Evolutionary conservation across 2,888 invertebrate genomes (phyloP).

Genomic region (Clunio marinus): DNA sequence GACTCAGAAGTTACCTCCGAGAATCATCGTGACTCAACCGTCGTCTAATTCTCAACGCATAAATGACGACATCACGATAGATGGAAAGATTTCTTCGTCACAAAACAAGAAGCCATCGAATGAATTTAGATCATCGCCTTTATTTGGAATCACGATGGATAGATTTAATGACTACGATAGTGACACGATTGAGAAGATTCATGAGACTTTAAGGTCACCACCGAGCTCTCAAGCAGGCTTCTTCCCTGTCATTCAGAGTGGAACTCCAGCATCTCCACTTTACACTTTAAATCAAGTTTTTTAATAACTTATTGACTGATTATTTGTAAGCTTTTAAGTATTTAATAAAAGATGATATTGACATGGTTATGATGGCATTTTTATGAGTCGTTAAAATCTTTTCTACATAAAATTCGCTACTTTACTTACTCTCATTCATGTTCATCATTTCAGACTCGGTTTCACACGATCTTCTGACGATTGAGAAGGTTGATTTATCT

Average conservation of each 20-base stretch:
- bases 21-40: no score
- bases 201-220: constrained; percentile 16
- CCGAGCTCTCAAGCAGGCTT: constrained; percentile 1
- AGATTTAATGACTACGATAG: background rate
- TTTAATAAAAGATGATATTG: no score
- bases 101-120: no score
- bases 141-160: constrained; percentile 23
- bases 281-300: no score
- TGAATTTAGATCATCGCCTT: constrained; percentile 21
- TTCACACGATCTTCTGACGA: constrained; percentile 60
- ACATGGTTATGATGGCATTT: no score
- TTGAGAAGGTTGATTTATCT: constrained; percentile 69
- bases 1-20: background rate
- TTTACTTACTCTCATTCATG: no score
- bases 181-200: constrained; percentile 11
- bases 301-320: no score
- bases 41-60: background rate
- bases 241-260: constrained; percentile 27
- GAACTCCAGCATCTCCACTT: constrained; percentile 6
- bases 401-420: no score
- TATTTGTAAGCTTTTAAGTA: no score
- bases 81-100: background rate
- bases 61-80: background rate
- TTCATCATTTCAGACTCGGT: constrained; percentile 49
- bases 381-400: background rate